These are phyloP conservation scores for Serranus cabrilla DNA, from an alignment of 2,797 vertebrate species.

Conservation along the genomic window DNA sequence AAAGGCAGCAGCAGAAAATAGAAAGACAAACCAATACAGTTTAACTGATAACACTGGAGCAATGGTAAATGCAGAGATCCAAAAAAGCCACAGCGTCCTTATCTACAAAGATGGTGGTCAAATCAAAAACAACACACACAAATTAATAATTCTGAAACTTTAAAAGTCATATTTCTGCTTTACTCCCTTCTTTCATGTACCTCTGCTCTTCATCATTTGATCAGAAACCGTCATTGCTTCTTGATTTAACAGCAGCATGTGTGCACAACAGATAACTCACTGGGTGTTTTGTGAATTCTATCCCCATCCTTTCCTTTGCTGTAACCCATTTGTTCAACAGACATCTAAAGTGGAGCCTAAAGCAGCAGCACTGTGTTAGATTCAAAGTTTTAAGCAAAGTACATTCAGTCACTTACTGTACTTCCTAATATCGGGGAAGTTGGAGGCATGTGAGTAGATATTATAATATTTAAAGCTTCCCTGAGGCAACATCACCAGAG, in stretches of 20 bases:
- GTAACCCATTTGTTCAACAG: background rate
- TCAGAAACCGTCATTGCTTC: background rate
- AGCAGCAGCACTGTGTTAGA: background rate
- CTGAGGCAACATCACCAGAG: constrained; percentile 32
- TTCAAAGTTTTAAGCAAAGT: constrained; percentile 9
- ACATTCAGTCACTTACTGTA: constrained; percentile 9
- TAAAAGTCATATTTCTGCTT: background rate
- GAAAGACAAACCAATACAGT: background rate
- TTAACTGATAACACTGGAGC: background rate
- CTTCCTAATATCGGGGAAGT: constrained; percentile 17
- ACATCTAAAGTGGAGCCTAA: constrained; percentile 18
- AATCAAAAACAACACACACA: background rate
- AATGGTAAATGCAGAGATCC: background rate
- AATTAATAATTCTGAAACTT: background rate
- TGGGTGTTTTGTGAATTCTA: background rate
- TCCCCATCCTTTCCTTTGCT: background rate
- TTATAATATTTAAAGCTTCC: constrained; percentile 42
- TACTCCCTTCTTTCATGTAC: background rate
- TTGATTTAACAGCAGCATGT: background rate
- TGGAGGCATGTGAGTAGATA: constrained; percentile 27
- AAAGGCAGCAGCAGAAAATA: background rate
- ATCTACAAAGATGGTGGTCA: background rate
- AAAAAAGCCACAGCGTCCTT: background rate
- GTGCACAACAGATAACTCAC: background rate
- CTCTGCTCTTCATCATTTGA: background rate